Percentiles rank a stretch among this genome's conserved stretches.
phyloP scores from a whole-genome alignment of 2,797 vertebrate species.

The Sarcoramphus papa region DNA sequence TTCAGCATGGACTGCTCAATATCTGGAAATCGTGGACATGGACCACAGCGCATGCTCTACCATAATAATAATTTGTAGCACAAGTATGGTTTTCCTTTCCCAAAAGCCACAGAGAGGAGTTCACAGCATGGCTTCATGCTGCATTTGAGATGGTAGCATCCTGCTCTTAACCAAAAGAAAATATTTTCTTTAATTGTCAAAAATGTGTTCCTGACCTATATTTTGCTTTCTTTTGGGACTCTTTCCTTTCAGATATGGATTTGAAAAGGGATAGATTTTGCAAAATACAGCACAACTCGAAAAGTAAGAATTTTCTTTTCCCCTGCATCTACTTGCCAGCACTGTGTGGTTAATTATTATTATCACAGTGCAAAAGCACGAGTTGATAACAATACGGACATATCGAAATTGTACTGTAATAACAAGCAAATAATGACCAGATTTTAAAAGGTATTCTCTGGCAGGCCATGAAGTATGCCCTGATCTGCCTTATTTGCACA shows the following conservation, averaged over 20 bases:
- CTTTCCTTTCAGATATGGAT: background rate
- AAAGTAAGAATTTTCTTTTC: background rate
- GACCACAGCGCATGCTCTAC: background rate
- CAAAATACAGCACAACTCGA: background rate
- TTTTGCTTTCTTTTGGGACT: background rate
- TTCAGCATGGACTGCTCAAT: background rate
- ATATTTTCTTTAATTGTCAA: background rate
- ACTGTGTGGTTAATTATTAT: background rate
- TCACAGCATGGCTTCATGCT: background rate
- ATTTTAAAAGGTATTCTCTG: background rate
- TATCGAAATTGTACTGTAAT: background rate
- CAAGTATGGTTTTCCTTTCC: background rate
- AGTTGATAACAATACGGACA: background rate
- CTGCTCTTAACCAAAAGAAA: background rate
- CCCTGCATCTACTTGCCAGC: background rate
- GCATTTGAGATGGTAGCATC: background rate
- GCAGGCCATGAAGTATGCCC: background rate
- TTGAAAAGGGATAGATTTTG: background rate
- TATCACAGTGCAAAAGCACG: background rate
- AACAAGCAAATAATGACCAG: background rate
- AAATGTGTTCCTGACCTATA: background rate
- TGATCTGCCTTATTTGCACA: background rate
- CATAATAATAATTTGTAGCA: background rate
- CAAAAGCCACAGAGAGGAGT: background rate
- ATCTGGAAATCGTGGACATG: background rate